phyloP scores from a whole-genome alignment of 2,113 vertebrate species.

The Xyrauchen texanus region DNA sequence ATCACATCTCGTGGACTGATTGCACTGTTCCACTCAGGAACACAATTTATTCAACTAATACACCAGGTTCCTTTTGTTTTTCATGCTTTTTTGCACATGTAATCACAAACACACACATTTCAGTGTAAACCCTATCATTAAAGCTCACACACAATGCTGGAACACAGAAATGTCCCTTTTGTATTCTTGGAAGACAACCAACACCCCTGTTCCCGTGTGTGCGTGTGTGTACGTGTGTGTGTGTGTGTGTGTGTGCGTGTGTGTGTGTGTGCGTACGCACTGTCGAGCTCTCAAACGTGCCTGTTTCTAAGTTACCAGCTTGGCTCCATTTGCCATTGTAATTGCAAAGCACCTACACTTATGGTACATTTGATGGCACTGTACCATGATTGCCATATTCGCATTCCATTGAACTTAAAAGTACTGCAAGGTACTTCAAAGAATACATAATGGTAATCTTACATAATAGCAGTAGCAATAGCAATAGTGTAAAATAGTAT shows the following conservation, averaged over 20 bases:
- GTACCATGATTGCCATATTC: neutral
- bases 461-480: no score
- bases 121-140: slow-evolving; percentile 27
- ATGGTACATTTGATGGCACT: neutral
- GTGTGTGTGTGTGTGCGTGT: neutral
- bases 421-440: neutral
- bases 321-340: slow-evolving; percentile 26
- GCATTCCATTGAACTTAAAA: neutral
- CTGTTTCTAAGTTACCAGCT: slow-evolving; percentile 55
- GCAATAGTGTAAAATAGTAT: no score
- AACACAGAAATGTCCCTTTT: slow-evolving; percentile 36
- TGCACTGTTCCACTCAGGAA: neutral
- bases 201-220: slow-evolving; percentile 17
- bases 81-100: slow-evolving; percentile 7
- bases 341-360: slow-evolving; percentile 16
- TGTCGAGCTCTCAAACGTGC: slow-evolving; percentile 29
- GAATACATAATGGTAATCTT: no score
- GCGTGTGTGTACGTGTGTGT: slow-evolving; percentile 37
- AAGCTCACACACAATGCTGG: slow-evolving; percentile 11
- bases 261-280: slow-evolving; percentile 7
- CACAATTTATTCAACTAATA: slow-evolving; percentile 1
- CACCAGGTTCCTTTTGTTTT: neutral
- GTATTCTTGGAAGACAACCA: slow-evolving; percentile 15
- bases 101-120: slow-evolving; percentile 8
- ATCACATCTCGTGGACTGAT: slow-evolving; percentile 4